Conservation (phyloP, 2,113 vertebrate genomes). For the Petroica traversi region DNA sequence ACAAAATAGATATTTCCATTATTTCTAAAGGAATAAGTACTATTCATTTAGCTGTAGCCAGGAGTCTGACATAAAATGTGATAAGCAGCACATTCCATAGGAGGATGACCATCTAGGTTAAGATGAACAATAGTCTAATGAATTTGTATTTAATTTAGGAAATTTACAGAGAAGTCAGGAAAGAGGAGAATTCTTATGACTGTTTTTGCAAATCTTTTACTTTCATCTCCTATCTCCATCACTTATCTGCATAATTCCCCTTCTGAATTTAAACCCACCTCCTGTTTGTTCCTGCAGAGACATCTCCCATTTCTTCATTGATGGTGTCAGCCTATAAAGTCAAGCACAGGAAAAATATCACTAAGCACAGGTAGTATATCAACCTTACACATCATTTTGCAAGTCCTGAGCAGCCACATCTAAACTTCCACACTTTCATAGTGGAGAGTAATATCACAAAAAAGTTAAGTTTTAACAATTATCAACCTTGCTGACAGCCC, state of each 20-base stretch:
- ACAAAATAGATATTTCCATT: neutral
- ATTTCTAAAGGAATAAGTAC: neutral
- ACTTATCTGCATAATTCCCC: neutral
- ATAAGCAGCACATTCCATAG: neutral
- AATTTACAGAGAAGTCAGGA: neutral
- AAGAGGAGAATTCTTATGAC: neutral
- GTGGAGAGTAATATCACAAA: neutral
- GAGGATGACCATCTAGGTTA: neutral
- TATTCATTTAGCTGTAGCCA: neutral
- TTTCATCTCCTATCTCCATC: neutral
- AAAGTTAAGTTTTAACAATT: neutral
- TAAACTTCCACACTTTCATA: neutral
- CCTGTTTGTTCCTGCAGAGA: neutral
- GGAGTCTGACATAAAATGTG: neutral
- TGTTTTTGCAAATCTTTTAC: neutral
- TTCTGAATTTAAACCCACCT: neutral
- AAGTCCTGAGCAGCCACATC: neutral
- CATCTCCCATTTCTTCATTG: neutral
- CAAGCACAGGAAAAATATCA: neutral
- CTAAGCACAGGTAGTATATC: neutral
- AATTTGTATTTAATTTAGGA: neutral
- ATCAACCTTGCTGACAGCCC: fast-evolving
- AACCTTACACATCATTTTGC: neutral
- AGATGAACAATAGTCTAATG: neutral
- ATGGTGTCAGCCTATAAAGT: neutral